Base-by-base conservation (phyloP, 2,797 vertebrate genomes). In the Lacerta agilis region DNA sequence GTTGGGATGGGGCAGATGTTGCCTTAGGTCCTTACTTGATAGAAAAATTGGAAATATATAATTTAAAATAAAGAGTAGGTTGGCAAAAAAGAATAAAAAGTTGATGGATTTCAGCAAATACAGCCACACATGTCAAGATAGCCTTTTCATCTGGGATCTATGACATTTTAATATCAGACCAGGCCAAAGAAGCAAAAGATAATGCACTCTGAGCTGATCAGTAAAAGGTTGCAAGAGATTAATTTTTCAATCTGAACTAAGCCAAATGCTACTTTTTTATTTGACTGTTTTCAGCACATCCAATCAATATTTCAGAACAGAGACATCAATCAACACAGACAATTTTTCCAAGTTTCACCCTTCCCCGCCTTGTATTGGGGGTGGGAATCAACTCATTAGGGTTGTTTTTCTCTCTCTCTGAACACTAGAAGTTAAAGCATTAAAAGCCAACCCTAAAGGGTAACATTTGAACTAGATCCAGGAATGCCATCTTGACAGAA, bases 271-370 rank as follows among this genome's bases (percentile, higher is more conserved):
- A 17, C 90, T 90, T 93, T 87, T 93, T 93, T 85, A 88, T 91
- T 88, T 95, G 88, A 87, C 92, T 90, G 83, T 92, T 95, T 93
- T 90, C 87, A 89, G 82, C 87, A 85, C 90, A n/a, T 33, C 79
- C 0, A 88, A 92, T 94, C 94, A 55, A 94, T 93, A 91, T 8
- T 89, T 91, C 49, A 1, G 79, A 92, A 92, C 10, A 89, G 80
- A 91, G 58, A 8, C 90, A 94, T 95, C 93, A 91, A 89, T 94
- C 92, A 89, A 66, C 0, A n/a, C 67, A 84, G 79, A 88, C 76
- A 88, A 87, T 92, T 93, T 92, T 91, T 88, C 88, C 79, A 25
- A 55, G 13, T 55, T 55, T 82, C 86, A 17, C 13, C 49, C 49
- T 55, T 55, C 1, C 13, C 49, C 3, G 13, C 49, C 49, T 13